A percentile compares a stretch with the other conserved stretches of the same genome.
phyloP scores from a whole-genome alignment of 1,140 invertebrate genomes.

The Zaprionus ghesquierei region DNA sequence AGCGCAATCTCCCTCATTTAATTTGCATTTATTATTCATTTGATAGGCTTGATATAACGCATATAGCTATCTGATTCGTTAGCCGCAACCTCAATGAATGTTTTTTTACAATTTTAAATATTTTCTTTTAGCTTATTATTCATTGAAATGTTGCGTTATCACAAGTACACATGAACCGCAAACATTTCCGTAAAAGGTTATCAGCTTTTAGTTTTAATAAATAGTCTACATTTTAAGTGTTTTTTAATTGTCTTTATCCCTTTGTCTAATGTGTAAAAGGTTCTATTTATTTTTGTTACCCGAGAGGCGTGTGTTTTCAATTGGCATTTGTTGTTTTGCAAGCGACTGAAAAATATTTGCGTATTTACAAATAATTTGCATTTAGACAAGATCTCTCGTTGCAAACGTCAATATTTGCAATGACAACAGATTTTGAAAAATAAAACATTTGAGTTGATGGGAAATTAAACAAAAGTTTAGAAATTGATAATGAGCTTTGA shows the following conservation, averaged over 20 bases:
- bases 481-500: not conserved
- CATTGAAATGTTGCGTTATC: not conserved
- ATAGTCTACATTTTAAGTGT: no score
- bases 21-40: not conserved
- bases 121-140: not conserved
- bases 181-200: not conserved
- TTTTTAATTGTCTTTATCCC: no score
- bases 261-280: not conserved
- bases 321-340: conserved; percentile 24
- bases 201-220: not conserved
- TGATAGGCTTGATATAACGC: not conserved
- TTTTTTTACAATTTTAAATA: not conserved
- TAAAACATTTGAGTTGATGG: not conserved
- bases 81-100: not conserved
- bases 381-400: not conserved
- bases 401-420: not conserved
- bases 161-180: not conserved
- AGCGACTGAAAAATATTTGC: conserved; percentile 20
- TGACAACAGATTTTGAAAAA: conserved; percentile 4
- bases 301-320: not conserved
- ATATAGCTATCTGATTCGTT: not conserved
- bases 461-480: not conserved
- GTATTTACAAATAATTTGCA: conserved; percentile 39
- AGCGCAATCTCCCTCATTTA: not conserved
- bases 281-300: not conserved